phyloP scores from a whole-genome alignment of 2,113 vertebrate genomes.

The Anolis carolinensis region DNA sequence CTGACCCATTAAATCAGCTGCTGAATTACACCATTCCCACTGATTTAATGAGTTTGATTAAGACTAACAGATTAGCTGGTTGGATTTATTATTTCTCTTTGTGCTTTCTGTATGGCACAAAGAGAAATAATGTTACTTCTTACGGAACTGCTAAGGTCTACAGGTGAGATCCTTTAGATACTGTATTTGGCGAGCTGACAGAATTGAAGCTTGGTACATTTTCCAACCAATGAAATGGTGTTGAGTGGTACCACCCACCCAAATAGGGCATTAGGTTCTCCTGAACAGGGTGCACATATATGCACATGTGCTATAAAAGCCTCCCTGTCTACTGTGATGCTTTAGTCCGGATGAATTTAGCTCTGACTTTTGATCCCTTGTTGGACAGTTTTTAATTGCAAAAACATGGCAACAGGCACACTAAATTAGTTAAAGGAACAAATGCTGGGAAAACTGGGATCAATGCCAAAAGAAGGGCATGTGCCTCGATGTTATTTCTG shows the following conservation, averaged over 20 bases:
- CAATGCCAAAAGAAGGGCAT: background rate
- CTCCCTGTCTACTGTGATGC: background rate
- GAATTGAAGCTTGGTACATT: background rate
- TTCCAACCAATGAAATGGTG: background rate
- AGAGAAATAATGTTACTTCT: background rate
- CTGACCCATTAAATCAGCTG: too few species aligned
- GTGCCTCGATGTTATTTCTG: background rate
- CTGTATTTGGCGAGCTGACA: background rate
- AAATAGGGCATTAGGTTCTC: background rate
- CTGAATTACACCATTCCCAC: too few species aligned
- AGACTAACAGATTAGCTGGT: too few species aligned
- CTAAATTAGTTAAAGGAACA: background rate
- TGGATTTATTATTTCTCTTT: too few species aligned
- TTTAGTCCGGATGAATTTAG: background rate
- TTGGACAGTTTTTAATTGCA: background rate
- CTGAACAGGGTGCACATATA: background rate
- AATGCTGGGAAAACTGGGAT: background rate
- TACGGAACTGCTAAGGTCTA: background rate
- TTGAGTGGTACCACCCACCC: background rate
- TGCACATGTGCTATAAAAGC: background rate
- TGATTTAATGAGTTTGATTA: too few species aligned
- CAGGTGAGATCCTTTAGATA: background rate
- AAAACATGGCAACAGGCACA: too few species aligned
- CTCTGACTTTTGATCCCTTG: background rate
- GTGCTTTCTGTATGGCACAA: background rate